Evolutionary conservation across 2,888 invertebrate genomes (phyloP).

Genomic region (Hydroisotoma schaefferi): DNA sequence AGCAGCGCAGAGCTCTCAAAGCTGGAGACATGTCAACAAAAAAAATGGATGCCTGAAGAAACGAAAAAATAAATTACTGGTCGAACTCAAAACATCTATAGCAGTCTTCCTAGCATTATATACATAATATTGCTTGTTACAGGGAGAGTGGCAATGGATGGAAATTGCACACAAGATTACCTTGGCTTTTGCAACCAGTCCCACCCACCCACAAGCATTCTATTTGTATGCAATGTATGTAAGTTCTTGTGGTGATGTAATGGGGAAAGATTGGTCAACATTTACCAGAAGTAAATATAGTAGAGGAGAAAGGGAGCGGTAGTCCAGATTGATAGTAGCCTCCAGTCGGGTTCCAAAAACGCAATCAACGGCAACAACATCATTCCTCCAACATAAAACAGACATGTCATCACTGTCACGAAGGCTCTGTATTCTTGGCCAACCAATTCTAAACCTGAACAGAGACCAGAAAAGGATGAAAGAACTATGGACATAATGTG

Average conservation of each 20-base stretch:
- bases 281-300: conserved; percentile 73
- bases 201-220: too few relatives aligned
- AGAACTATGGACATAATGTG: too few relatives aligned
- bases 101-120: too few relatives aligned
- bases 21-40: conserved; percentile 10
- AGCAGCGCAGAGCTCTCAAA: not conserved
- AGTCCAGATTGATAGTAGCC: conserved; percentile 71
- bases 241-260: not conserved
- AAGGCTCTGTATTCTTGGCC: conserved; percentile 88
- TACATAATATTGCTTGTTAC: too few relatives aligned
- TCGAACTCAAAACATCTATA: too few relatives aligned
- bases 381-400: conserved; percentile 82
- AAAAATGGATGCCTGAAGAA: conserved; percentile 1
- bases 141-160: too few relatives aligned
- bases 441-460: conserved; percentile 78
- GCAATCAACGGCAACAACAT: conserved; percentile 79
- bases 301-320: conserved; percentile 81
- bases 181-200: too few relatives aligned
- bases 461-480: conserved; percentile 3
- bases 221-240: not conserved
- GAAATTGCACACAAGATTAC: too few relatives aligned
- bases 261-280: too few relatives aligned
- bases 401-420: conserved; percentile 86
- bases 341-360: conserved; percentile 80
- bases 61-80: conserved; percentile 11